Conservation (phyloP, 2,888 invertebrate genomes). For the Xanthia togata region DNA sequence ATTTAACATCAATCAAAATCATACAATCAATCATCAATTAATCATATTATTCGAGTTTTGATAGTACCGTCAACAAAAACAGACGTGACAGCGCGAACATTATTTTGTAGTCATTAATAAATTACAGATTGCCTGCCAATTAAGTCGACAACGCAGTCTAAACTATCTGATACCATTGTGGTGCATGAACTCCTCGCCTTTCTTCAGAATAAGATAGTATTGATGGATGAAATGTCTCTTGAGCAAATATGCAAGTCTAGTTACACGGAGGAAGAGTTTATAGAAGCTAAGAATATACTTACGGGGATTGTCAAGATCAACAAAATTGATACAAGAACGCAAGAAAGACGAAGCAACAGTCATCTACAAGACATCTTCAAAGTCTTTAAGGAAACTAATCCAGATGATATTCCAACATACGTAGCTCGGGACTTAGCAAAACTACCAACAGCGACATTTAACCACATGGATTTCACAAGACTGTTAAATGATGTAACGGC, state of each 20-base stretch:
- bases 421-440: slow-evolving; percentile 17
- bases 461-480: background rate
- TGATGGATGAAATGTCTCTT: slow-evolving; percentile 33
- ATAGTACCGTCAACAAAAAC: background rate
- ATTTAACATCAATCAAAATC: background rate
- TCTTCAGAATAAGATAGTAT: slow-evolving; percentile 31
- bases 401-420: slow-evolving; percentile 15
- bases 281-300: slow-evolving; percentile 21
- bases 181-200: slow-evolving; percentile 43
- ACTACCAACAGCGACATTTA: slow-evolving; percentile 8
- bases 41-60: background rate
- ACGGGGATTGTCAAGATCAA: background rate
- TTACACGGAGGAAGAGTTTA: slow-evolving; percentile 17
- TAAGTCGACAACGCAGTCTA: background rate
- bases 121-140: slow-evolving; percentile 35
- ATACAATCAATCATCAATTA: too few species aligned
- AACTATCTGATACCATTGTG: slow-evolving; percentile 12
- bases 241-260: slow-evolving; percentile 11
- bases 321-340: background rate
- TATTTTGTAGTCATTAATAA: slow-evolving; percentile 22
- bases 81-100: background rate
- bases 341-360: background rate
- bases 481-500: slow-evolving; percentile 19
- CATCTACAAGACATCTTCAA: slow-evolving; percentile 14
- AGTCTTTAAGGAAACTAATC: slow-evolving; percentile 12